phyloP scores from a whole-genome alignment of 2,888 invertebrate species.

The Hydraecia micacea region DNA sequence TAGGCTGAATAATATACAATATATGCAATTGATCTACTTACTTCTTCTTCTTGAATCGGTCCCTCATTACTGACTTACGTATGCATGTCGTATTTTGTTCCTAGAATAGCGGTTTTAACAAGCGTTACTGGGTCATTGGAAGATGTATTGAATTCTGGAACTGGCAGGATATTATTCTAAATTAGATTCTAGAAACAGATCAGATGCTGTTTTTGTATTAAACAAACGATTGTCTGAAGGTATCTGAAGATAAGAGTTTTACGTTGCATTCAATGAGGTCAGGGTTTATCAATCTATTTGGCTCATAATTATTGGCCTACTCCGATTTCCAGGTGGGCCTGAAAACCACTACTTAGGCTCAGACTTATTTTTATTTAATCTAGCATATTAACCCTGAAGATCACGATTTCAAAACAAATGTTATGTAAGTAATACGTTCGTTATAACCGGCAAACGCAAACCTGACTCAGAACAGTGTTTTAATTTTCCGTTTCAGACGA shows the following conservation, averaged over 20 bases:
- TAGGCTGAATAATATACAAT: too few relatives aligned
- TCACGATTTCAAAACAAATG: background rate
- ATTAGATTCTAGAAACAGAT: conserved; percentile 23
- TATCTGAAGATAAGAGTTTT: conserved; percentile 21
- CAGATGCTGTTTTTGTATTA: conserved; percentile 34
- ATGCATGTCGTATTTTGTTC: conserved; percentile 37
- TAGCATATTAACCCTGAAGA: too few relatives aligned
- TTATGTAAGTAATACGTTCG: background rate
- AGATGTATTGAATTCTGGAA: conserved; percentile 48
- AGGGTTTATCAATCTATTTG: conserved; percentile 27
- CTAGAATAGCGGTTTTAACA: conserved; percentile 25
- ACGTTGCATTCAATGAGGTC: conserved; percentile 21
- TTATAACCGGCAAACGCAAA: background rate
- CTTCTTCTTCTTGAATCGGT: too few relatives aligned
- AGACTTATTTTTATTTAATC: background rate
- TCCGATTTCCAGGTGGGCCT: background rate
- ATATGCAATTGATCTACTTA: background rate
- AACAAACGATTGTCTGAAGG: conserved; percentile 17
- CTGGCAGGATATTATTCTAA: conserved; percentile 8
- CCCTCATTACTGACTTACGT: too few relatives aligned
- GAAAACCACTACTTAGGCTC: background rate
- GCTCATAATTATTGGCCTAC: background rate
- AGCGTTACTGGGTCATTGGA: conserved; percentile 45
- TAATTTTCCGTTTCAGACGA: conserved; percentile 19
- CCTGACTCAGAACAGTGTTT: conserved; percentile 7